Evolutionary conservation across 2,113 vertebrate genomes (phyloP).

Genomic region (Burhinus oedicnemus): DNA sequence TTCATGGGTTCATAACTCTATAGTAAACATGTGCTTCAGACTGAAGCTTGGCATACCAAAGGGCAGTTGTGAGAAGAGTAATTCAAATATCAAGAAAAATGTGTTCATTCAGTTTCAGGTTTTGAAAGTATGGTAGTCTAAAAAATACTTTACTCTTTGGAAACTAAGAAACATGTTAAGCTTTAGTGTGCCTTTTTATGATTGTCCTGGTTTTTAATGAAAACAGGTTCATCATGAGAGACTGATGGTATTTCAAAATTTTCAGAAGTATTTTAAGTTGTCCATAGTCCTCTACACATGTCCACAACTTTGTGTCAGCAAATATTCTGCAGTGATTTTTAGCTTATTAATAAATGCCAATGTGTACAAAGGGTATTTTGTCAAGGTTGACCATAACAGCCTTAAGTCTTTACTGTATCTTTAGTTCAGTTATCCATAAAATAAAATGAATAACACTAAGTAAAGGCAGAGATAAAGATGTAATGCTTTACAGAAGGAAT

Average conservation of each 20-base stretch:
- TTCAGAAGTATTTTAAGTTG: not conserved
- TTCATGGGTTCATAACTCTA: not conserved
- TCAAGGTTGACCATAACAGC: not conserved
- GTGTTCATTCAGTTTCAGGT: not conserved
- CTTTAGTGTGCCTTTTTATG: not conserved
- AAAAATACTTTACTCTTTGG: not conserved
- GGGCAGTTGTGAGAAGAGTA: not conserved
- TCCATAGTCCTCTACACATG: not conserved
- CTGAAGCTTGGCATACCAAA: not conserved
- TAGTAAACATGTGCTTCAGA: not conserved
- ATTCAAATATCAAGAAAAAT: not conserved
- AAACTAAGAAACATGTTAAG: not conserved
- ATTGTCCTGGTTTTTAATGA: not conserved
- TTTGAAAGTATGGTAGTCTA: not conserved
- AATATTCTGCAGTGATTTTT: not conserved
- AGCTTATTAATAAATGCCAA: not conserved
- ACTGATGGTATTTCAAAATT: not conserved
- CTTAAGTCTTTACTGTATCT: not conserved
- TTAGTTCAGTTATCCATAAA: not conserved
- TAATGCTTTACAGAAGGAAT: not conserved
- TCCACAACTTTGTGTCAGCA: not conserved
- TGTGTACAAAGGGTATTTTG: not conserved
- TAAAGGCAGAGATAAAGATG: not conserved
- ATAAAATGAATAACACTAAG: not conserved
- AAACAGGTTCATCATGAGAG: not conserved